These are phyloP conservation scores for Pterophyllum scalare DNA, from an alignment of 2,113 vertebrate species.

Conservation along the genomic window DNA sequence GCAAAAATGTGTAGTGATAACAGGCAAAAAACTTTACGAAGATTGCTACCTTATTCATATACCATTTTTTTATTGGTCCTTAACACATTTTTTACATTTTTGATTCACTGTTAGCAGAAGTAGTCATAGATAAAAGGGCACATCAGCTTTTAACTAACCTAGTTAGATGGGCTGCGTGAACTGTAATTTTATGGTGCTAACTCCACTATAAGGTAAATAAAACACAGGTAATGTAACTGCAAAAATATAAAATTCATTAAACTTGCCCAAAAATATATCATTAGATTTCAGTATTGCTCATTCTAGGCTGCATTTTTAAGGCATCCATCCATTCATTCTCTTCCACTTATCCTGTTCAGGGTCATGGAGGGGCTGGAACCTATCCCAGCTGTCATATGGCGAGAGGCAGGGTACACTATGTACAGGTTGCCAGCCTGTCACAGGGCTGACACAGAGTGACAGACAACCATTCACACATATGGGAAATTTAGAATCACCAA, in stretches of 20 bases:
- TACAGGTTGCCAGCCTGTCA: too few relatives aligned
- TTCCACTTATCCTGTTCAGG: too few relatives aligned
- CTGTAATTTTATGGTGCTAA: background rate
- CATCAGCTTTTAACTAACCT: background rate
- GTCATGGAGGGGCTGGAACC: too few relatives aligned
- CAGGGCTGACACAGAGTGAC: too few relatives aligned
- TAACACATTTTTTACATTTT: background rate
- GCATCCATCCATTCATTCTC: too few relatives aligned
- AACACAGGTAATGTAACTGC: background rate
- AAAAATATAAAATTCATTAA: background rate
- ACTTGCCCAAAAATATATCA: background rate
- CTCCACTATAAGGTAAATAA: background rate
- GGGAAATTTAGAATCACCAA: too few relatives aligned
- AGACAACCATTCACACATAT: too few relatives aligned
- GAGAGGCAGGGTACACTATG: too few relatives aligned
- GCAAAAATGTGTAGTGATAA: background rate
- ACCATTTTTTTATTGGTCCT: background rate
- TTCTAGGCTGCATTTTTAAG: background rate
- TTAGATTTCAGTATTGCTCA: background rate
- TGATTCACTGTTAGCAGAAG: background rate
- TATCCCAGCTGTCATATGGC: too few relatives aligned
- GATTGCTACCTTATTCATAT: background rate
- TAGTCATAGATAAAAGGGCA: background rate
- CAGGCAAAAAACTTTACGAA: background rate
- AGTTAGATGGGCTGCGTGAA: background rate